phyloP scores from a whole-genome alignment of 2,113 vertebrate species.

The Xiphophorus maculatus region DNA sequence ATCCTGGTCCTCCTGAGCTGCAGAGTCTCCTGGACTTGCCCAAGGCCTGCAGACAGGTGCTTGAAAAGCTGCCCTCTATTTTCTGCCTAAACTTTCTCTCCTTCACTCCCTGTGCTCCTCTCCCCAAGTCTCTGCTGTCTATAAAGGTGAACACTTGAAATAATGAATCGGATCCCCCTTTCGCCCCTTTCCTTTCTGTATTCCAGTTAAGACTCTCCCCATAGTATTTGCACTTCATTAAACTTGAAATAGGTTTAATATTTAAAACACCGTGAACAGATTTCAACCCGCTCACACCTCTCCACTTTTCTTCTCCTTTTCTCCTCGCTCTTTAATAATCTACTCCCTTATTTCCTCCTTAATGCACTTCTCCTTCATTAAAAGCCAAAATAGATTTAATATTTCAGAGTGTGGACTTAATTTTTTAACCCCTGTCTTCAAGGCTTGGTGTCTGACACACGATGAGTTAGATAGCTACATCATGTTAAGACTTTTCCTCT shows the following conservation, averaged over 20 bases:
- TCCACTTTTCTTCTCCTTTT: conserved; percentile 31
- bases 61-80: conserved; percentile 46
- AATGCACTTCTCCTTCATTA: conserved; percentile 81
- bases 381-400: conserved; percentile 83
- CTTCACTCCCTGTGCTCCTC: conserved; percentile 34
- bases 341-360: conserved; percentile 78
- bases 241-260: conserved; percentile 87
- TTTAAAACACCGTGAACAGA: conserved; percentile 84
- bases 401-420: conserved; percentile 78
- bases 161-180: conserved; percentile 83
- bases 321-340: conserved; percentile 78
- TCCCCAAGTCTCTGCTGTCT: conserved; percentile 78
- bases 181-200: conserved; percentile 78
- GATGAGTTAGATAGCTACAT: conserved; percentile 50
- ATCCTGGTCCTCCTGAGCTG: conserved; percentile 29
- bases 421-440: conserved; percentile 69
- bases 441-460: conserved; percentile 41
- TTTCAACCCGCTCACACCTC: conserved; percentile 74
- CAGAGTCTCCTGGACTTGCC: conserved; percentile 42
- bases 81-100: conserved; percentile 58
- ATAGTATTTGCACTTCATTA: conserved; percentile 86
- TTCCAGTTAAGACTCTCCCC: conserved; percentile 82
- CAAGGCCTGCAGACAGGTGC: conserved; percentile 35
- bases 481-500: conserved; percentile 31
- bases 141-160: conserved; percentile 81